Conservation (phyloP, 2,888 invertebrate species). For the Cheilosia pagana region DNA sequence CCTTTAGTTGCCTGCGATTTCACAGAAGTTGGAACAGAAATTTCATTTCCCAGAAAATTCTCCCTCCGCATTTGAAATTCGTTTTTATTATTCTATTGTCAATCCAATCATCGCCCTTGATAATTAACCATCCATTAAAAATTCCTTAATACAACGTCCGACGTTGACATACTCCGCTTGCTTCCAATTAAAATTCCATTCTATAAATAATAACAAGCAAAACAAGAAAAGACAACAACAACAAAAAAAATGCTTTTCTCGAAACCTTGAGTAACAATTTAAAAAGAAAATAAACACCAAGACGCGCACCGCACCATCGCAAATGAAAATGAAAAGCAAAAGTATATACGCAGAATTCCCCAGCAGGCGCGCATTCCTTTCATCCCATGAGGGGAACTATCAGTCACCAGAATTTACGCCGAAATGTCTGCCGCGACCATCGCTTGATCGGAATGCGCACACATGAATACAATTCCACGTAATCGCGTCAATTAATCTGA, state of each 20-base stretch:
- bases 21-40: neutral
- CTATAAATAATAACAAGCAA: conserved; percentile 61
- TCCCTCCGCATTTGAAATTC: neutral
- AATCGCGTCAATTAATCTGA: conserved; percentile 65
- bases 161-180: conserved; percentile 70
- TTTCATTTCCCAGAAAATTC: neutral
- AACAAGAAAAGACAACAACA: no score
- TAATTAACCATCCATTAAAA: conserved; percentile 27
- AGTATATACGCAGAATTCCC: conserved; percentile 61
- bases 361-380: conserved; percentile 21
- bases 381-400: conserved; percentile 23
- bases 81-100: conserved; percentile 16
- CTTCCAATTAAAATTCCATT: conserved; percentile 69
- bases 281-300: conserved; percentile 32
- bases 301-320: conserved; percentile 43
- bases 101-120: conserved; percentile 6
- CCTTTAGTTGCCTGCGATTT: no score
- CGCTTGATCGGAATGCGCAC: conserved; percentile 39
- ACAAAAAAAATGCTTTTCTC: neutral
- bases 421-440: conserved; percentile 64
- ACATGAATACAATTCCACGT: conserved; percentile 47
- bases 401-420: conserved; percentile 69
- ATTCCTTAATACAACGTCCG: conserved; percentile 38
- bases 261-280: conserved; percentile 56
- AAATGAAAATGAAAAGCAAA: conserved; percentile 68